Percentiles rank a stretch among this genome's conserved stretches.
Evolutionary conservation across 2,113 vertebrate genomes (phyloP).

Genomic region (Castor canadensis): DNA sequence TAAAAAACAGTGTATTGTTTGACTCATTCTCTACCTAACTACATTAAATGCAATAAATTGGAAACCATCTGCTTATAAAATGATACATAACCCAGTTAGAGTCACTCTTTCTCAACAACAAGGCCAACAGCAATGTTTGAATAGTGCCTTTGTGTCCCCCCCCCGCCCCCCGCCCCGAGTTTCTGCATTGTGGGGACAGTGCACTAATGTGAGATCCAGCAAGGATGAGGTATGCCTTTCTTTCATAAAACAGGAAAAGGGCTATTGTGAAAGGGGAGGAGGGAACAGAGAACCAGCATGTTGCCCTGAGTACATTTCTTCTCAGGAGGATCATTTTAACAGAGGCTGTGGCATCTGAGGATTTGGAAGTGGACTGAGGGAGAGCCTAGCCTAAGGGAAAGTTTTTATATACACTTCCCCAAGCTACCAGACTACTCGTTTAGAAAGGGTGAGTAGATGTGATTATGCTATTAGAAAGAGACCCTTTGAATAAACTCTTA

Average conservation of each 20-base stretch:
- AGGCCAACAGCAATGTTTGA: not conserved
- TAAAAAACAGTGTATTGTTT: not conserved
- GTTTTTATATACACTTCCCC: not conserved
- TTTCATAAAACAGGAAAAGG: not conserved
- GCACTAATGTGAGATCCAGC: not conserved
- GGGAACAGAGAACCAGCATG: not conserved
- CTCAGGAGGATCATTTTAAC: slow-evolving; percentile 12
- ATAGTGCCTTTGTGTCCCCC: not conserved
- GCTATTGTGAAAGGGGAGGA: not conserved
- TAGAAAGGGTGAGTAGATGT: not conserved
- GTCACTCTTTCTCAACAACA: not conserved
- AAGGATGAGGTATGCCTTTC: not conserved
- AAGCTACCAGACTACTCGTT: not conserved
- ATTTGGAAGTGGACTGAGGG: not conserved
- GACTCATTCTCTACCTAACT: slow-evolving; percentile 22
- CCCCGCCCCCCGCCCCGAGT: too few species aligned
- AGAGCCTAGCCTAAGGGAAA: not conserved
- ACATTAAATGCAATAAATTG: not conserved
- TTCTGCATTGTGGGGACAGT: not conserved
- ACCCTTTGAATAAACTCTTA: not conserved
- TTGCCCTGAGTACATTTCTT: not conserved
- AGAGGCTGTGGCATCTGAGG: not conserved
- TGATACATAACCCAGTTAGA: not conserved
- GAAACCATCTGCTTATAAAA: not conserved
- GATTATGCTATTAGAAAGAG: not conserved